A percentile compares a stretch with the other conserved stretches of the same genome.
Conservation (phyloP, 1,140 invertebrate species). For the Drosophila subobscura region DNA sequence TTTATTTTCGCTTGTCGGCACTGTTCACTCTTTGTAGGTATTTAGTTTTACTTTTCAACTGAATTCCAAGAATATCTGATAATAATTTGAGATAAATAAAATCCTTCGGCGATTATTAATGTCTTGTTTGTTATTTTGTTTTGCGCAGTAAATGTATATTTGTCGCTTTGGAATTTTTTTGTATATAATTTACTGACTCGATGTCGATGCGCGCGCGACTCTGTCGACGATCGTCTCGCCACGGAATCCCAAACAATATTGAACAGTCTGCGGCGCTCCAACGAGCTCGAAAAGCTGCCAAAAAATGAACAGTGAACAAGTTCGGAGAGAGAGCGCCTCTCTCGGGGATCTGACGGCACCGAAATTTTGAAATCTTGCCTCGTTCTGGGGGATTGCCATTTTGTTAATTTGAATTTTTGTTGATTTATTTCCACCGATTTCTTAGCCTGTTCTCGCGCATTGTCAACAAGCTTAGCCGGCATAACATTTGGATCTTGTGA, state of each 20-base stretch:
- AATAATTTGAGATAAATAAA: background rate
- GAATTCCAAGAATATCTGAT: too few species aligned
- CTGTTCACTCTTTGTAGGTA: background rate
- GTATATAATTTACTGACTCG: slow-evolving; percentile 12
- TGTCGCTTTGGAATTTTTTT: slow-evolving; percentile 12
- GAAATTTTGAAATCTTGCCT: slow-evolving; percentile 40
- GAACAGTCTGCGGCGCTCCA: slow-evolving; percentile 48
- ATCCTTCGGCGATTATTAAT: slow-evolving; percentile 24
- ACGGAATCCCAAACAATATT: slow-evolving; percentile 76
- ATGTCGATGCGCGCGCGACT: slow-evolving; percentile 44
- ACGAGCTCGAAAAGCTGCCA: slow-evolving; percentile 53
- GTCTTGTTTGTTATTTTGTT: slow-evolving; percentile 21
- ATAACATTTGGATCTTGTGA: slow-evolving; percentile 26
- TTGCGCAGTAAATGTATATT: slow-evolving; percentile 11
- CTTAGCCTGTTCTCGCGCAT: slow-evolving; percentile 21
- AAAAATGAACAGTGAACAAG: slow-evolving; percentile 40
- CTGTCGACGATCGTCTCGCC: slow-evolving; percentile 64
- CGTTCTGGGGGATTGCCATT: slow-evolving; percentile 52
- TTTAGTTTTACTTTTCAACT: slow-evolving; percentile 7
- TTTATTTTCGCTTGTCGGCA: slow-evolving; percentile 6
- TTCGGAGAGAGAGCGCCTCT: slow-evolving; percentile 29
- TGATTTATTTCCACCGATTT: slow-evolving; percentile 60
- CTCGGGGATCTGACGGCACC: slow-evolving; percentile 3
- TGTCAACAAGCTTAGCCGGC: slow-evolving; percentile 35
- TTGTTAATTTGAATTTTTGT: slow-evolving; percentile 52